Percentiles rank a stretch among this genome's conserved stretches.
Evolutionary conservation across 2,797 vertebrate genomes (phyloP).

Genomic region (Sebastes oblongus): DNA sequence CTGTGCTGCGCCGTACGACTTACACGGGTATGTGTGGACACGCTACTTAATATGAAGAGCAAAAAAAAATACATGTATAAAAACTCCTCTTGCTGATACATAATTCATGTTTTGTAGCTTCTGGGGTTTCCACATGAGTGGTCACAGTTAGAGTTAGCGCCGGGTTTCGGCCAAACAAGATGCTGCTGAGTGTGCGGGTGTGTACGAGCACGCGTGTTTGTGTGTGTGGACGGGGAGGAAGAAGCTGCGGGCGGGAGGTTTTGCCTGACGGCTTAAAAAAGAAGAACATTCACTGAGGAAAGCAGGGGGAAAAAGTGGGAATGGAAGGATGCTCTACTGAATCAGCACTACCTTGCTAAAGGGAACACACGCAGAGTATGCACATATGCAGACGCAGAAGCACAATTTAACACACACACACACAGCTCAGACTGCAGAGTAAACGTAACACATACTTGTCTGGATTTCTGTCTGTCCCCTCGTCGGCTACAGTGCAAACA

Average conservation of each 20-base stretch:
- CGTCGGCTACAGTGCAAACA: conserved; percentile 48
- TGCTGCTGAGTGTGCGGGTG: conserved; percentile 51
- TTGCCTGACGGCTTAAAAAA: conserved; percentile 38
- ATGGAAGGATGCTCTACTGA: conserved; percentile 34
- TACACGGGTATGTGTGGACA: conserved; percentile 41
- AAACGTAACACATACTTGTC: conserved; percentile 66
- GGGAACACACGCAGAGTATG: not conserved
- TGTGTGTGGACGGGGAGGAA: not conserved
- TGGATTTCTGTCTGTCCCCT: conserved; percentile 40
- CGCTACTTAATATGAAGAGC: conserved; percentile 52
- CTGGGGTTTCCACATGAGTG: conserved; percentile 76
- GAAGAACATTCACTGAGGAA: conserved; percentile 35
- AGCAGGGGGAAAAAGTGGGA: not conserved
- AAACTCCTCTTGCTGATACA: conserved; percentile 58
- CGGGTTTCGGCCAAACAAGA: conserved; percentile 66
- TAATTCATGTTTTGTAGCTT: conserved; percentile 79
- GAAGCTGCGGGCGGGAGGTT: conserved; percentile 12
- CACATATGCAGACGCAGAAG: conserved; percentile 29
- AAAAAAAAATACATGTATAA: conserved; percentile 61
- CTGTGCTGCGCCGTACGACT: not conserved
- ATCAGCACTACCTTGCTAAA: conserved; percentile 46
- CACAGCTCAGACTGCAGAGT: conserved; percentile 49
- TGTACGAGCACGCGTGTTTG: not conserved
- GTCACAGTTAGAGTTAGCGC: conserved; percentile 63
- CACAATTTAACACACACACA: conserved; percentile 28